These are phyloP conservation scores for Lepidurus packardi DNA, from an alignment of 1,140 invertebrate genomes.

Conservation along the genomic window DNA sequence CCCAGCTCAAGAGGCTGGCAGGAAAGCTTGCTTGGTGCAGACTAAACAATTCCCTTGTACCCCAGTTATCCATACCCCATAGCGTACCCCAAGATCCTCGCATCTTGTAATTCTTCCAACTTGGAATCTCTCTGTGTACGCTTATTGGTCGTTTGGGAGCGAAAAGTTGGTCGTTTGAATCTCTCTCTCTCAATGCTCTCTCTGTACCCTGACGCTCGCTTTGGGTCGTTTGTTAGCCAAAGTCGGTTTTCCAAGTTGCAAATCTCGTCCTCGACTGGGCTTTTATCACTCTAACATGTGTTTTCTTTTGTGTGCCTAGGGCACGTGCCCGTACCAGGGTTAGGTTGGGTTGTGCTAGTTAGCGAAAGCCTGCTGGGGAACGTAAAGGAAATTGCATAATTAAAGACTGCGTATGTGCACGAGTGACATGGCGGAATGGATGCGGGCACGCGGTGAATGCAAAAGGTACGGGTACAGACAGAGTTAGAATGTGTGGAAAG, in stretches of 20 bases:
- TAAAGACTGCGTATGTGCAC: neutral
- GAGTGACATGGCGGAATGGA: neutral
- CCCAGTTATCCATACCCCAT: too few species aligned
- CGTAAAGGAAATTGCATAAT: conserved; percentile 2
- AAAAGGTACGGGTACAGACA: neutral
- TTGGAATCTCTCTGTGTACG: too few species aligned
- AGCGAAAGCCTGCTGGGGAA: neutral
- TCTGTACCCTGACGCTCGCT: neutral
- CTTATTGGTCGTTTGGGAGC: neutral
- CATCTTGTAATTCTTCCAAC: too few species aligned
- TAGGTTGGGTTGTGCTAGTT: neutral
- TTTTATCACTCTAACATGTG: neutral
- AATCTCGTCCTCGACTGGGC: neutral
- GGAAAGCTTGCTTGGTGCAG: neutral
- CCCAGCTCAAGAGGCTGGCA: conserved; percentile 7
- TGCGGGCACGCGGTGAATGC: neutral
- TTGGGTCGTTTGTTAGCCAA: neutral
- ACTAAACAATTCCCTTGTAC: neutral
- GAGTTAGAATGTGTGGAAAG: neutral
- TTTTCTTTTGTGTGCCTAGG: neutral
- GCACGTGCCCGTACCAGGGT: neutral
- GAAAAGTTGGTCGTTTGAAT: neutral
- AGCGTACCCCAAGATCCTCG: too few species aligned
- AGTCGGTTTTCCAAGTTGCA: neutral
- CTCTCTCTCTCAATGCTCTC: neutral